Base-by-base conservation (phyloP, 2,797 vertebrate species). In the Pteronotus mesoamericanus region DNA sequence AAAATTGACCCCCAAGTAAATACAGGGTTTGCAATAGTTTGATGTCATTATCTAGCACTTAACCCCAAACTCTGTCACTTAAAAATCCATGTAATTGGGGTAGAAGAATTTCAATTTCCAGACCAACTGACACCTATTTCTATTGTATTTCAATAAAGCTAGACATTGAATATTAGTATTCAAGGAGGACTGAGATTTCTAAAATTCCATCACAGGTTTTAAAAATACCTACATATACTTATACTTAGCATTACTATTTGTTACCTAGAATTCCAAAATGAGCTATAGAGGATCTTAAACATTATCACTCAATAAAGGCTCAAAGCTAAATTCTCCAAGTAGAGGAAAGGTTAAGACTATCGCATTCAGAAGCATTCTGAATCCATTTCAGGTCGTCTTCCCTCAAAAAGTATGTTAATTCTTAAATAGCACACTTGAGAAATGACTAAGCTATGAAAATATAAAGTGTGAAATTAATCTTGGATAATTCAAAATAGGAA, bases 391-490 rank as follows among this genome's bases (percentile, higher is more conserved):
- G 14, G n/a, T 61, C 82, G 89, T 95, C 79, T 86, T 94, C 91
- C 14, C 26, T 86, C 59, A 89, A 89, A 86, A 82, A 94, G 18
- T 2, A 92, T 42, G 22, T 46, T 29, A 86, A 32, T 78, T 94
- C 80, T 84, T 64, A 32, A 83, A 80, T 2, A 78, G 78, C 16
- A 79, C 46, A 94, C 44, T 68, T 78, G 85, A 93, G n/a, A 37
- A 87, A 0, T 21, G 66, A 71, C 59, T 71, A 94, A 78, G 77
- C 42, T 66, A 64, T 59, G 18, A 94, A 86, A 66, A 86, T 57
- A 61, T 37, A 48, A 88, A 88, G 53, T 55, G 53, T 79, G 75
- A 93, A 94, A 96, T 69, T 92, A 75, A 86, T 91, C 83, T 92
- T 85, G 34, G n/a, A 82, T 39, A 91, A 82, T 82, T 90, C 37